phyloP scores from a whole-genome alignment of 1,140 invertebrate species.

The Drosophila tropicalis region DNA sequence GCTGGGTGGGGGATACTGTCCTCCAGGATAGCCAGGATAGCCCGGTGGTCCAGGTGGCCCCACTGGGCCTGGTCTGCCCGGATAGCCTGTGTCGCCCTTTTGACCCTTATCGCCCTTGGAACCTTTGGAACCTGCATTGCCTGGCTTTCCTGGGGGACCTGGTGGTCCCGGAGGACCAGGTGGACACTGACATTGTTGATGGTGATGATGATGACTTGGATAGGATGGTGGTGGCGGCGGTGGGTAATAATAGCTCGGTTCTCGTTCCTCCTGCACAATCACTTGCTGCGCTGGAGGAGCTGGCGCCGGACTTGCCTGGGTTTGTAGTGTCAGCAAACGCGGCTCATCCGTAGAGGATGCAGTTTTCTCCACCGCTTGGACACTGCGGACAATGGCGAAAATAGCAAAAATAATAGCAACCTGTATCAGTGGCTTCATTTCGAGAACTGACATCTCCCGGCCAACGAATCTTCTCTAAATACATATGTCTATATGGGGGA shows the following conservation, averaged over 20 bases:
- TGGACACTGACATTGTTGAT: slow-evolving; percentile 37
- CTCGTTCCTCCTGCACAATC: slow-evolving; percentile 31
- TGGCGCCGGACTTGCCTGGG: slow-evolving; percentile 23
- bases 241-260: slow-evolving; percentile 40
- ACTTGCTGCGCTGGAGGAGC: slow-evolving; percentile 31
- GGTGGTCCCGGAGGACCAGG: slow-evolving; percentile 55
- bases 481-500: slow-evolving; percentile 2
- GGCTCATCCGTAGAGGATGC: background rate
- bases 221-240: slow-evolving; percentile 2
- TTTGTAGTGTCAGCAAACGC: slow-evolving; percentile 36
- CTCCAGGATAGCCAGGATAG: slow-evolving; percentile 49
- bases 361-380: background rate
- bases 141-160: slow-evolving; percentile 43
- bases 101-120: slow-evolving; percentile 48
- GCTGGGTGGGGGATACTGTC: slow-evolving; percentile 34
- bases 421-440: slow-evolving; percentile 33
- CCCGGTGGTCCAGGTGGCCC: slow-evolving; percentile 67
- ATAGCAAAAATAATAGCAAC: slow-evolving; percentile 10
- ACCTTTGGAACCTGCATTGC: slow-evolving; percentile 53
- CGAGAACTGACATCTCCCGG: slow-evolving; percentile 38
- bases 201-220: background rate
- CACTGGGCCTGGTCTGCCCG: slow-evolving; percentile 49
- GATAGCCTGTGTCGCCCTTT: slow-evolving; percentile 66
- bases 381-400: background rate
- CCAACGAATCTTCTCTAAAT: slow-evolving; percentile 36